phyloP scores from a whole-genome alignment of 1,140 invertebrate species.

The Pachyrhynchus sulphureomaculatus region DNA sequence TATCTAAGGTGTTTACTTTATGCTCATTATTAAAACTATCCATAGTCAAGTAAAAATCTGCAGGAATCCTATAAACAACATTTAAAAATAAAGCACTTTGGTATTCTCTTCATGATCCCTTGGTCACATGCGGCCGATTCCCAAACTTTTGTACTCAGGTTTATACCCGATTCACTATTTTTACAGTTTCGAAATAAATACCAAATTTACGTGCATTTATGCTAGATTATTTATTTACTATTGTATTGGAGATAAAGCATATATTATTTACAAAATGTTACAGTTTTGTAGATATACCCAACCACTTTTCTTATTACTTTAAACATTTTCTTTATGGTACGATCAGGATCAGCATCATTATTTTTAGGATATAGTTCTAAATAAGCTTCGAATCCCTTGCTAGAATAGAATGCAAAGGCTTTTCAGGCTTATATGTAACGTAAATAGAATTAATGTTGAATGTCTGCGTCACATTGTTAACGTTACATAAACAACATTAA shows the following conservation, averaged over 20 bases:
- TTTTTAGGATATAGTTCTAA: neutral
- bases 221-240: constrained; percentile 43
- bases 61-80: constrained; percentile 45
- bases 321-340: neutral
- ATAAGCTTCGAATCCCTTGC: no score
- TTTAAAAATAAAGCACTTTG: constrained; percentile 49
- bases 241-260: constrained; percentile 44
- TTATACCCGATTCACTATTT: constrained; percentile 45
- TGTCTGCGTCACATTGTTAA: no score
- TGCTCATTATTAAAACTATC: constrained; percentile 37
- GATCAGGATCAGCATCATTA: neutral
- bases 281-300: constrained; percentile 6
- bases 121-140: constrained; percentile 42
- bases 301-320: constrained; percentile 7
- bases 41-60: constrained; percentile 50
- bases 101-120: constrained; percentile 49
- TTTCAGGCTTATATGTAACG: no score
- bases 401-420: no score
- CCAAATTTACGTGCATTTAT: constrained; percentile 42
- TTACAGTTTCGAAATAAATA: constrained; percentile 45
- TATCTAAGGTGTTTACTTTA: neutral
- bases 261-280: constrained; percentile 29
- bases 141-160: constrained; percentile 48
- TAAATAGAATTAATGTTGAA: no score
- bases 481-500: no score